Base-by-base conservation (phyloP, 2,113 vertebrate species). In the Rhinogobius similis region DNA sequence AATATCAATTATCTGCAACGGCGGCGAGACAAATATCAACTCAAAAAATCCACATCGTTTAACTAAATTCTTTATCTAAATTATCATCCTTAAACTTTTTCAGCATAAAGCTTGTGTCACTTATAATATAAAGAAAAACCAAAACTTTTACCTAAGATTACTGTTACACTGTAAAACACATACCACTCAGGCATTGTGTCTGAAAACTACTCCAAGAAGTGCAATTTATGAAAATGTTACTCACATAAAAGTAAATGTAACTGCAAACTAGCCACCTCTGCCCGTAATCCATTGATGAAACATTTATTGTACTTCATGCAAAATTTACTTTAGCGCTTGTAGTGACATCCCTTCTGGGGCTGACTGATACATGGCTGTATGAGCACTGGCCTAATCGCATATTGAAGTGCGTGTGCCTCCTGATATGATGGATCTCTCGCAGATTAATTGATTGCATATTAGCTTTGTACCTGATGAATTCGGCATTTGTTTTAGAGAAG, bases 281-380 rank as follows among this genome's bases (percentile, higher is more conserved):
- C 43, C 3, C 68, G 7, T 0, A 2, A 72, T 65, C 59, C 41
- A 27, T 21, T 61, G 67, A 81, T 87, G 67, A 86, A 84, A 84
- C 81, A 84, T 86, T 82, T 73, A 89, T 87, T 72, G 56, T 58
- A 13, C 72, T 70, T 72, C 71, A 79, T 86, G 73, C 79, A 82
- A 82, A 72, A 87, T 87, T 67, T 53, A 84, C 73, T 56, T 61
- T 10, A 50, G 67, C 55, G 23, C 75, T 78, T 81, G 79, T 77
- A 55, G 76, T 85, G 78, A 85, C 79, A 83, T 72, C 64, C 72
- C 75, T 81, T 74, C 73, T 72, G 84, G 87, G 83, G 67, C 70
- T 74, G 55, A 77, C 68, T 80, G 85, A 81, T 76, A 83, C 77
- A 84, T 83, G 50, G 82, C 73, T 77, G 75, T 77, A 77, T 84